Percentiles rank a stretch among this genome's conserved stretches.
These are phyloP conservation scores for Odontomyia ornata DNA, from an alignment of 2,888 invertebrate genomes.

Conservation along the genomic window DNA sequence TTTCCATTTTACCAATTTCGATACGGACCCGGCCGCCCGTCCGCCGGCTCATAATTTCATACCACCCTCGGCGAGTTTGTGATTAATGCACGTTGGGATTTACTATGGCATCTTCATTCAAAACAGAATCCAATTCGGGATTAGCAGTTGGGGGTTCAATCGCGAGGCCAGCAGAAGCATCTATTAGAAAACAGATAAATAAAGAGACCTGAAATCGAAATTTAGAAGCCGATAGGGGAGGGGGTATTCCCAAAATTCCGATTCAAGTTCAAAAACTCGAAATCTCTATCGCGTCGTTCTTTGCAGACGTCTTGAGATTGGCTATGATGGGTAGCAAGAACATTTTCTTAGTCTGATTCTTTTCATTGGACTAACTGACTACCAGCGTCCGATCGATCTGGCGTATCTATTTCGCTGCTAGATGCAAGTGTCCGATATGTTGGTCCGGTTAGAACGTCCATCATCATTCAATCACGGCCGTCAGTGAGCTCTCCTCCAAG, in stretches of 20 bases:
- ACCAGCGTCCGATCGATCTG: not conserved
- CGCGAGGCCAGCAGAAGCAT: slow-evolving; percentile 18
- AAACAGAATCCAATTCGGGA: slow-evolving; percentile 36
- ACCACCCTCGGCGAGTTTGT: slow-evolving; percentile 38
- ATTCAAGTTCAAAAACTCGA: not conserved
- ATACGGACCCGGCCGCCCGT: not conserved
- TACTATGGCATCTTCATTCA: slow-evolving; percentile 41
- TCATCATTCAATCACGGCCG: not conserved
- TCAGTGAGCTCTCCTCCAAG: not conserved
- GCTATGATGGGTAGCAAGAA: too few relatives aligned
- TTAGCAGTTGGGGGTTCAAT: slow-evolving; percentile 25
- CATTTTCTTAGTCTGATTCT: too few relatives aligned
- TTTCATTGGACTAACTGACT: not conserved
- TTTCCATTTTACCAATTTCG: slow-evolving; percentile 27
- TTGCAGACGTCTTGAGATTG: too few relatives aligned
- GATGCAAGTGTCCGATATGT: not conserved
- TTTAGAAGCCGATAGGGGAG: too few relatives aligned
- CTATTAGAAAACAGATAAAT: slow-evolving; percentile 3
- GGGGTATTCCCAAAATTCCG: too few relatives aligned
- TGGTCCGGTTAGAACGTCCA: not conserved
- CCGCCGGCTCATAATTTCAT: not conserved
- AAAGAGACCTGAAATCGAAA: not conserved
- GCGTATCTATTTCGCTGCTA: not conserved
- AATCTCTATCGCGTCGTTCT: slow-evolving; percentile 35
- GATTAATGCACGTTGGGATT: slow-evolving; percentile 42